Evolutionary conservation across 2,888 invertebrate genomes (phyloP), one percentile per base, ranked within the genome.

Genomic region (Caenorhabditis panamensis): DNA sequence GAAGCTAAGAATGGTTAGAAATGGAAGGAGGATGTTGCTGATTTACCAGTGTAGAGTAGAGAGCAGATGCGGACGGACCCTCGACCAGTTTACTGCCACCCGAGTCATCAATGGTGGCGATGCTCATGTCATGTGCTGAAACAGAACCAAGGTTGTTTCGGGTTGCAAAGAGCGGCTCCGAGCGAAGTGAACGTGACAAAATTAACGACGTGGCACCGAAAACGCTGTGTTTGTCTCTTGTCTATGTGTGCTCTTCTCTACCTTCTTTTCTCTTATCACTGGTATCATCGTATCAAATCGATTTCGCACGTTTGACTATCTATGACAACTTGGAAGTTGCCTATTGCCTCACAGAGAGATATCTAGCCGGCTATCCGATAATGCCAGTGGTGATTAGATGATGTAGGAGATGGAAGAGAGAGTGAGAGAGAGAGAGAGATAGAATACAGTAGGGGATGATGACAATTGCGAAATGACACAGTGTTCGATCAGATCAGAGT

Each of bases 51-150:
- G 64, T 41, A 8, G 64, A 53, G 54, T 66, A 59, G 24, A 73
- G 64, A 1, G 73, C 51, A 11, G 64, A 28, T 6, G 64, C 58
- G 0, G 73, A 58, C 22, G 63, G 18, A 28, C 41, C 66, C 41
- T 59, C 66, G 20, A 66, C 31, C 56, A 64, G 63, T 20, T 36
- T 54, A 18, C 18, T 6, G 16, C 72, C 72, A 26, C 66, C 73
- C 18, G 64, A 28, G 59, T 73, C 73, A 59, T 64, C 73, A 66
- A 66, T 53, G 64, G 73, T 37, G 64, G 66, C 64, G 47, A 51
- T 66, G 53, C 56, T 73, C 73, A 73, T 73, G 64, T 51, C 73
- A 73, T 73, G 73, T 73, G 73, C 73, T 73, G 73, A 26, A 71
- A 69, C 36, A n/a, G n/a, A n/a, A n/a, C 9, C 1, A 26, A 5